A percentile compares a stretch with the other conserved stretches of the same genome.
Conservation (phyloP, 2,797 vertebrate species). For the Darevskia nairensis region DNA sequence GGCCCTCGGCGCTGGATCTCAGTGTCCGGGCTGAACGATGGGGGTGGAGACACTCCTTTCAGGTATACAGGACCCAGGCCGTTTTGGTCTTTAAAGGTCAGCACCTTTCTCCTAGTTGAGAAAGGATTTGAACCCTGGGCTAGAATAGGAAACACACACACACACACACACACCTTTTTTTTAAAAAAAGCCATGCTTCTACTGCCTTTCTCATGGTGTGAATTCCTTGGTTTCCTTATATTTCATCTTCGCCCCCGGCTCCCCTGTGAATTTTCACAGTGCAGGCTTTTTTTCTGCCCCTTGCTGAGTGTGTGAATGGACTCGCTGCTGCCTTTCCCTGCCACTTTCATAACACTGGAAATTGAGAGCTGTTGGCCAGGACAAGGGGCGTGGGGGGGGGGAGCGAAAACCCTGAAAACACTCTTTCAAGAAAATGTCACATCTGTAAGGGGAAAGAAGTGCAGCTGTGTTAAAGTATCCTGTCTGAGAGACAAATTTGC, state of each 20-base stretch:
- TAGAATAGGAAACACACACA: background rate
- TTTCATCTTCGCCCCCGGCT: slow-evolving; percentile 1
- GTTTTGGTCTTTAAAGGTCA: too few relatives aligned
- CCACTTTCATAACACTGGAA: slow-evolving; percentile 26
- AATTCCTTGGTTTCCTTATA: slow-evolving; percentile 8
- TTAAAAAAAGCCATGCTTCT: background rate
- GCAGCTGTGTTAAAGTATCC: too few relatives aligned
- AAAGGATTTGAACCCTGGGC: background rate
- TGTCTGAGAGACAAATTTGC: background rate
- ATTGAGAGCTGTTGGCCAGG: slow-evolving; percentile 2
- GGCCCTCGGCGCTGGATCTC: too few relatives aligned
- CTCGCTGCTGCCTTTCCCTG: slow-evolving; percentile 41
- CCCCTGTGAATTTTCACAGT: slow-evolving; percentile 18
- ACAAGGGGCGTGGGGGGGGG: background rate
- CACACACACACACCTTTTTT: too few relatives aligned
- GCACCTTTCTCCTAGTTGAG: too few relatives aligned
- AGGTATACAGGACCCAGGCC: too few relatives aligned
- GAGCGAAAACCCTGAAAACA: fast-evolving
- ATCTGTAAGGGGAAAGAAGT: too few relatives aligned
- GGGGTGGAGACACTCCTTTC: too few relatives aligned
- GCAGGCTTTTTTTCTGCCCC: background rate
- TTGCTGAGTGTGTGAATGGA: slow-evolving; percentile 36
- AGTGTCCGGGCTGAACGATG: too few relatives aligned
- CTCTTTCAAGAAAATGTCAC: background rate
- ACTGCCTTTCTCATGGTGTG: background rate